Percentiles rank a stretch among this genome's conserved stretches.
phyloP scores from a whole-genome alignment of 2,888 invertebrate genomes.

The Xiphydria camelus region DNA sequence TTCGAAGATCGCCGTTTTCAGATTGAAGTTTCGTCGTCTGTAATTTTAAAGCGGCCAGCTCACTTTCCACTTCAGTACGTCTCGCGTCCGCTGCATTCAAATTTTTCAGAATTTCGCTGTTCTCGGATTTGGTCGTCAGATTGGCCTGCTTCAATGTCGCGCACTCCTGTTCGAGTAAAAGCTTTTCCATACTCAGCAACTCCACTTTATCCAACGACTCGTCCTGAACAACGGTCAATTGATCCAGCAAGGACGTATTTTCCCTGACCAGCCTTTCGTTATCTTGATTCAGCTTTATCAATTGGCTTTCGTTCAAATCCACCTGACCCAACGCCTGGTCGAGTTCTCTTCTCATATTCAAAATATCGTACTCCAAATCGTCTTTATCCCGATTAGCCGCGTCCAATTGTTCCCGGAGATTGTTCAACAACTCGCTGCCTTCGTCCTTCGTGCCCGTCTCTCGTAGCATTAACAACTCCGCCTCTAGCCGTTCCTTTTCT shows the following conservation, averaged over 20 bases:
- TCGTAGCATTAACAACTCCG: constrained; percentile 33
- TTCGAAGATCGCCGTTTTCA: constrained; percentile 44
- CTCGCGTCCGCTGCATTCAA: constrained; percentile 13
- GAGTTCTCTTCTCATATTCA: constrained; percentile 63
- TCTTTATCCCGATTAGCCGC: constrained; percentile 60
- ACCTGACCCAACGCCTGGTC: constrained; percentile 51
- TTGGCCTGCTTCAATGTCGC: constrained; percentile 33
- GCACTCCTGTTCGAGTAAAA: constrained; percentile 46
- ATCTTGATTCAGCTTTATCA: constrained; percentile 30
- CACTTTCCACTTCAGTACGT: constrained; percentile 11
- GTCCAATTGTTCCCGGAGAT: constrained; percentile 37
- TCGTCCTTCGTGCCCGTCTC: constrained; percentile 28
- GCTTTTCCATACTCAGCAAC: constrained; percentile 46
- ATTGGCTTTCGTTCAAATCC: constrained; percentile 22
- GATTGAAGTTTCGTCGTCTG: constrained; percentile 44
- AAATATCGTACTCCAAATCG: constrained; percentile 65
- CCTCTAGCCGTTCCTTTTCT: constrained; percentile 41
- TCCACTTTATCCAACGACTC: constrained; percentile 49
- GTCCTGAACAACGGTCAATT: constrained; percentile 40
- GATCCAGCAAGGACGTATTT: constrained; percentile 42
- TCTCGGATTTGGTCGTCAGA: constrained; percentile 14
- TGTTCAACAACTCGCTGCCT: constrained; percentile 31
- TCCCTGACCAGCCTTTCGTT: constrained; percentile 41
- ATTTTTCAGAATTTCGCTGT: constrained; percentile 10
- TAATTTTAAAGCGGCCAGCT: constrained; percentile 11